These are phyloP conservation scores for Centropristis striata DNA, from an alignment of 2,113 vertebrate genomes.

Conservation along the genomic window DNA sequence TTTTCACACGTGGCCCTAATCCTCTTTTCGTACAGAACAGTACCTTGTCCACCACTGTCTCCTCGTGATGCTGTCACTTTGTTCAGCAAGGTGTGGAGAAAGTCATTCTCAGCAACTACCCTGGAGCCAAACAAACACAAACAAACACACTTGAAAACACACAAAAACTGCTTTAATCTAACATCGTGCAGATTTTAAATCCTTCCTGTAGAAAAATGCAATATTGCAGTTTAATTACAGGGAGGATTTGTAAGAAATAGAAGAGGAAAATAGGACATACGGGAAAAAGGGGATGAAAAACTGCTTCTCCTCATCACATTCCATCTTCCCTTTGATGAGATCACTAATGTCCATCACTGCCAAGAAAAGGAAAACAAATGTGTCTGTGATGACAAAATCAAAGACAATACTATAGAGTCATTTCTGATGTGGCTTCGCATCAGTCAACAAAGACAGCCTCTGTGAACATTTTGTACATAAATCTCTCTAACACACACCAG, in stretches of 20 bases:
- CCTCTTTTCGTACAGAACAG: background rate
- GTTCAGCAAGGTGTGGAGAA: conserved; percentile 93
- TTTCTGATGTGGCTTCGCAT: conserved; percentile 13
- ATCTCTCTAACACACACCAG: background rate
- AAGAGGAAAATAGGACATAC: conserved; percentile 84
- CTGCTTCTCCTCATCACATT: conserved; percentile 97
- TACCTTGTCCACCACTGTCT: conserved; percentile 98
- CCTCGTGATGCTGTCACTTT: conserved; percentile 94
- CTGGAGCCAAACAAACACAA: conserved; percentile 78
- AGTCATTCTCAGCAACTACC: conserved; percentile 93
- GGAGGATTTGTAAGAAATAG: background rate
- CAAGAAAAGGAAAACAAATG: conserved; percentile 56
- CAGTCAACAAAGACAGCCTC: conserved; percentile 2
- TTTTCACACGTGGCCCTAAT: too few relatives aligned
- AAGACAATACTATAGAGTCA: background rate
- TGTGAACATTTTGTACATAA: conserved; percentile 1
- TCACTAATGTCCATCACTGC: conserved; percentile 99
- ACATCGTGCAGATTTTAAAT: background rate
- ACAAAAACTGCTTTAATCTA: background rate
- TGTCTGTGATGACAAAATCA: conserved; percentile 41
- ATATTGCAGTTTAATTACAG: background rate
- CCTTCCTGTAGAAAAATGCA: conserved; percentile 1
- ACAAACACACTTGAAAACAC: conserved; percentile 9
- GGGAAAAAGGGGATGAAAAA: conserved; percentile 97
- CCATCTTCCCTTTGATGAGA: conserved; percentile 95